Conservation (phyloP, 2,888 invertebrate genomes). For the Ormyrus nitidulus region DNA sequence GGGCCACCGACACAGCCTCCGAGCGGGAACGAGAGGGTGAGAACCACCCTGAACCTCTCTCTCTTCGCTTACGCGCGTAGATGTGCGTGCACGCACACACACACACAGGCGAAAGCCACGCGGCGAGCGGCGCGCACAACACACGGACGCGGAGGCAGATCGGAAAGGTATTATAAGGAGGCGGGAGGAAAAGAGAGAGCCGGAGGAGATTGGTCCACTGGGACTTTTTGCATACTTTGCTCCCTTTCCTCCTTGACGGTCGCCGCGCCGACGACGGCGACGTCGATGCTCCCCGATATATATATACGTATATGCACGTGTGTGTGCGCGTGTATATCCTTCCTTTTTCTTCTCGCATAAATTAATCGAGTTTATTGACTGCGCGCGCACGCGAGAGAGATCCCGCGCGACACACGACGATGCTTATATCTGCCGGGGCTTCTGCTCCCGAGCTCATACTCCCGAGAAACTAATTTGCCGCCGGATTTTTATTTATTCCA, state of each 20-base stretch:
- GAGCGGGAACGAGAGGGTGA: constrained; percentile 68
- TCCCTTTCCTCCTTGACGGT: constrained; percentile 25
- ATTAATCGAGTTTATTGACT: constrained; percentile 57
- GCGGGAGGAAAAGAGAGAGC: constrained; percentile 25
- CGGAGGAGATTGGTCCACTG: constrained; percentile 42
- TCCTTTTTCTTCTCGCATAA: constrained; percentile 52
- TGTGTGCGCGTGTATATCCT: neutral
- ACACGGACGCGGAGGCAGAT: too few species aligned
- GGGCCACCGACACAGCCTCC: constrained; percentile 74
- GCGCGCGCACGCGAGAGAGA: constrained; percentile 10
- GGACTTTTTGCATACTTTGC: constrained; percentile 52
- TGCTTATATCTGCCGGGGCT: too few species aligned
- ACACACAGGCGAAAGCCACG: neutral
- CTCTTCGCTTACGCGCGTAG: neutral
- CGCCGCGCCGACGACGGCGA: too few species aligned
- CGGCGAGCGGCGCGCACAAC: neutral
- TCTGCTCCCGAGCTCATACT: neutral
- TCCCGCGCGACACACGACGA: constrained; percentile 11
- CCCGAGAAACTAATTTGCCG: too few species aligned
- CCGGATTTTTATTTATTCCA: too few species aligned
- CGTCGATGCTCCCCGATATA: too few species aligned
- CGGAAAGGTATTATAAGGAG: constrained; percentile 38
- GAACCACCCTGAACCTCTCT: constrained; percentile 68
- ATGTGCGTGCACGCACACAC: neutral
- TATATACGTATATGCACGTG: too few species aligned